Evolutionary conservation across 2,113 vertebrate genomes (phyloP).

Genomic region (Desmodus rotundus): DNA sequence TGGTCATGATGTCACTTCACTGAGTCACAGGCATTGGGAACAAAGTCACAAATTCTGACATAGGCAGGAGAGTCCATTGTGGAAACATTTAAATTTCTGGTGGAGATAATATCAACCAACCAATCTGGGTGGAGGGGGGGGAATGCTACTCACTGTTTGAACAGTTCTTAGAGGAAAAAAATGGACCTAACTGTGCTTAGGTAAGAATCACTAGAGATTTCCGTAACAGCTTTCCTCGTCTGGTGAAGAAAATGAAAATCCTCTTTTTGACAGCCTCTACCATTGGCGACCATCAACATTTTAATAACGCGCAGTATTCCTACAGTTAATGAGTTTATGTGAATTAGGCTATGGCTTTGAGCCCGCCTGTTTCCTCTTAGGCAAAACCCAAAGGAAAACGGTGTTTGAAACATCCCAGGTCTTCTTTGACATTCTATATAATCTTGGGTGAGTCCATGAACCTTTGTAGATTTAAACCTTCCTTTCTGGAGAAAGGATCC

Average conservation of each 20-base stretch:
- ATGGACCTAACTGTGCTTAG: background rate
- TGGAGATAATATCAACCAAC: background rate
- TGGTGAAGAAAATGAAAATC: background rate
- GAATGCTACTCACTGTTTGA: background rate
- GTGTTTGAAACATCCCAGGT: background rate
- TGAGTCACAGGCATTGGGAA: background rate
- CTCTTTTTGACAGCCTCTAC: background rate
- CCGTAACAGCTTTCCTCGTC: background rate
- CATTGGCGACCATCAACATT: background rate
- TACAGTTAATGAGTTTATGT: background rate
- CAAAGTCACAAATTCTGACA: background rate
- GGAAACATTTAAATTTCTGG: background rate
- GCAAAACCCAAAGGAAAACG: slow-evolving; percentile 25
- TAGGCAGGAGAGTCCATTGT: background rate
- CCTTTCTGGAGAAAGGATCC: background rate
- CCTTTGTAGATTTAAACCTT: background rate
- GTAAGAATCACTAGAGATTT: background rate
- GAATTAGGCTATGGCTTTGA: background rate
- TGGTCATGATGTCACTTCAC: background rate
- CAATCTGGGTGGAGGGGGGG: background rate
- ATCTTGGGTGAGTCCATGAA: background rate
- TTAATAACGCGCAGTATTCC: background rate
- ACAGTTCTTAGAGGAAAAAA: background rate
- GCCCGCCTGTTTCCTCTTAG: background rate
- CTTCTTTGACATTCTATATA: background rate